phyloP scores from a whole-genome alignment of 2,113 vertebrate species.

The Aspiorhynchus laticeps region DNA sequence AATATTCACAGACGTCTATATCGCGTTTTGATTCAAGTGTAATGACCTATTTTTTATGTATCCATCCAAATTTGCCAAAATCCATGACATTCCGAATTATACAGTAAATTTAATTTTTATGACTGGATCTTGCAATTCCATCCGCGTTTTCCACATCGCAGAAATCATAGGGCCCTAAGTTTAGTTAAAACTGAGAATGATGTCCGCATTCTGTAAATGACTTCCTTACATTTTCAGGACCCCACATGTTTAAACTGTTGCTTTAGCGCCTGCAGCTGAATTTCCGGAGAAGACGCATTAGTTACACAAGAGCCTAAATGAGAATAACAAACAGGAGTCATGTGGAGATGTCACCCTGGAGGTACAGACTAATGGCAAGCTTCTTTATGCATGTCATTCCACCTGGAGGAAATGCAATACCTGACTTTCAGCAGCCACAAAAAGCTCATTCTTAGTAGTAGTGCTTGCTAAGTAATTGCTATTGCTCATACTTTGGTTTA shows the following conservation, averaged over 20 bases:
- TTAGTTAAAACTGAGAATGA: background rate
- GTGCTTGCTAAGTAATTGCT: background rate
- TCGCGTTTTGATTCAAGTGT: too few relatives aligned
- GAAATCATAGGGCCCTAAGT: too few relatives aligned
- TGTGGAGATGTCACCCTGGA: constrained; percentile 44
- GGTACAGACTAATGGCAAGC: constrained; percentile 7
- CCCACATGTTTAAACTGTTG: background rate
- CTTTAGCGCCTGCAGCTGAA: constrained; percentile 17
- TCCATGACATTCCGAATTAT: too few relatives aligned
- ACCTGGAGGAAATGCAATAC: constrained; percentile 44
- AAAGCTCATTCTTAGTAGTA: constrained; percentile 10
- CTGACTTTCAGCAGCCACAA: constrained; percentile 25
- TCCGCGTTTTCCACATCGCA: too few relatives aligned
- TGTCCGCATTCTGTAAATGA: background rate
- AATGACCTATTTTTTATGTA: too few relatives aligned
- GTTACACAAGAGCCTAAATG: background rate
- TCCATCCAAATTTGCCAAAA: too few relatives aligned
- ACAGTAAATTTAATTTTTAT: too few relatives aligned
- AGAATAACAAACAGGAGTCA: constrained; percentile 42
- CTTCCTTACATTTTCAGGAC: background rate
- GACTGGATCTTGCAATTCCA: too few relatives aligned
- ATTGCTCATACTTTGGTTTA: background rate
- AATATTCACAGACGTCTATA: too few relatives aligned
- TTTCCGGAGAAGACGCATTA: constrained; percentile 3
- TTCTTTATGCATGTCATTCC: background rate